phyloP scores from a whole-genome alignment of 2,888 invertebrate genomes.

The Drosophila hamatofila region DNA sequence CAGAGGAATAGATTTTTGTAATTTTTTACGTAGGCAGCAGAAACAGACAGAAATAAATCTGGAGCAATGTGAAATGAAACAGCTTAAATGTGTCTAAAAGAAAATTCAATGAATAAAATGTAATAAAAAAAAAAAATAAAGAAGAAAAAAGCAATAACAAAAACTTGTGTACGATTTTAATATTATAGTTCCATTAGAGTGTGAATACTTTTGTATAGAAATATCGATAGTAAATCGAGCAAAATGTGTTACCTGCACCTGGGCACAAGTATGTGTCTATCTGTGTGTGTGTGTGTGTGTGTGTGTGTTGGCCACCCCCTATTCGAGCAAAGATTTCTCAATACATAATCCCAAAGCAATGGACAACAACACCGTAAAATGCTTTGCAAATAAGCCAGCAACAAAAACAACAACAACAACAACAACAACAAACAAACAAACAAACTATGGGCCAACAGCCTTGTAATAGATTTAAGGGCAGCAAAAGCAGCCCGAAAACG shows the following conservation, averaged over 20 bases:
- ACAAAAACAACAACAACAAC: conserved; percentile 7
- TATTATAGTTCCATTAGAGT: conserved; percentile 28
- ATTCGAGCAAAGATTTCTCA: conserved; percentile 32
- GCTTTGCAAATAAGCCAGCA: conserved; percentile 65
- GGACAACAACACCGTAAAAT: conserved; percentile 57
- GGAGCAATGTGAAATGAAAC: neutral
- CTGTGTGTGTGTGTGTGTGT: neutral
- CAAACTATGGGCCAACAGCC: conserved; percentile 54
- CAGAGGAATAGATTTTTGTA: neutral
- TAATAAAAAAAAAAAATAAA: neutral
- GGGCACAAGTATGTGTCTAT: conserved; percentile 17
- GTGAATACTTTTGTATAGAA: conserved; percentile 7
- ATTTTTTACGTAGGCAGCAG: neutral
- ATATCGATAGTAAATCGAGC: conserved; percentile 28
- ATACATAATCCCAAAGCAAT: conserved; percentile 50
- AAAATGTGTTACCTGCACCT: conserved; percentile 36
- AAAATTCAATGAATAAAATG: conserved; percentile 3
- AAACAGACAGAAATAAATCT: neutral
- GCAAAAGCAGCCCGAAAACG: conserved; percentile 34
- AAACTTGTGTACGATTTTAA: conserved; percentile 11
- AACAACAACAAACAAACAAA: conserved; percentile 15
- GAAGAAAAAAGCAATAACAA: neutral
- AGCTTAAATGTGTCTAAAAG: neutral
- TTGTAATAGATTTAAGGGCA: conserved; percentile 71
- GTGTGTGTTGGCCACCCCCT: conserved; percentile 4